Evolutionary conservation across 2,113 vertebrate species (phyloP).

Genomic region (Camelus bactrianus): DNA sequence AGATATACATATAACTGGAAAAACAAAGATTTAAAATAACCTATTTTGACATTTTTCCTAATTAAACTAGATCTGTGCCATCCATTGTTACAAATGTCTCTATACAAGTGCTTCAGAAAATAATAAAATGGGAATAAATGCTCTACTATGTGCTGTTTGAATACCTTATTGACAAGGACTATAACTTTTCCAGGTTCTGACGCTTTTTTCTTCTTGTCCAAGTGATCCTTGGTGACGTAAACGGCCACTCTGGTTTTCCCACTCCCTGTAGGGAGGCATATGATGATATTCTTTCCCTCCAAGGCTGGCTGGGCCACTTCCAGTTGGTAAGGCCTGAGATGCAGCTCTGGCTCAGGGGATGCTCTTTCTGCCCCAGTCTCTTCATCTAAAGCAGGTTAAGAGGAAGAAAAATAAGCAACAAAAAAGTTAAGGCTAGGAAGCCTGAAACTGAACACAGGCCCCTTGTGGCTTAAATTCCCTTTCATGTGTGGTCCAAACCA

Average conservation of each 20-base stretch:
- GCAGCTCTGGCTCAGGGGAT: slow-evolving; percentile 88
- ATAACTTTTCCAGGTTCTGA: slow-evolving; percentile 92
- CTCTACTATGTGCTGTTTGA: not conserved
- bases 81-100: not conserved
- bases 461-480: not conserved
- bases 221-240: slow-evolving; percentile 95
- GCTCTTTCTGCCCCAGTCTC: slow-evolving; percentile 75
- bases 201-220: slow-evolving; percentile 89
- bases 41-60: not conserved
- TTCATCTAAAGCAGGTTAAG: slow-evolving; percentile 75
- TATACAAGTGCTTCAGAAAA: not conserved
- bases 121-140: not conserved
- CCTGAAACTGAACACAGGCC: not conserved
- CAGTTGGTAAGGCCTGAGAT: slow-evolving; percentile 95
- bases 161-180: slow-evolving; percentile 97
- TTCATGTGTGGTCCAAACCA: not conserved
- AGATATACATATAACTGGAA: not conserved
- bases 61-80: not conserved
- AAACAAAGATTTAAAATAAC: slow-evolving; percentile 29
- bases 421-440: not conserved
- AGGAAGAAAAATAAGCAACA: slow-evolving; percentile 55
- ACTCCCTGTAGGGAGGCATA: slow-evolving; percentile 97
- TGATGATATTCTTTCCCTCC: slow-evolving; percentile 95
- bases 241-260: slow-evolving; percentile 98
- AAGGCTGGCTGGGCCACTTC: slow-evolving; percentile 94